Conservation (phyloP, 2,113 vertebrate genomes). For the Zonotrichia leucophrys region DNA sequence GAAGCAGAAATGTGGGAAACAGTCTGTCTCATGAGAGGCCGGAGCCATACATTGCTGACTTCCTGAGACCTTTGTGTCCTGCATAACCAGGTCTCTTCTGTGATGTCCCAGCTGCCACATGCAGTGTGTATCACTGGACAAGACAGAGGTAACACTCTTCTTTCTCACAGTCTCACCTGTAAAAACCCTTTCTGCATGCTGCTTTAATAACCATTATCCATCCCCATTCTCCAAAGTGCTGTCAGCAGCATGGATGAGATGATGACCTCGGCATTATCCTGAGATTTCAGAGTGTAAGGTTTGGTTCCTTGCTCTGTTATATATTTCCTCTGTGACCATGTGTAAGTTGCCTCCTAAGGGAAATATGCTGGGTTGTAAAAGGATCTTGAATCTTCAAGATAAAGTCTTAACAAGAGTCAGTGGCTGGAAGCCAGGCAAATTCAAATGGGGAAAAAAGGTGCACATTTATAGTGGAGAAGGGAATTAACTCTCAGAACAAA, state of each 20-base stretch:
- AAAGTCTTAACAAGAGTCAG: background rate
- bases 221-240: background rate
- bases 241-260: background rate
- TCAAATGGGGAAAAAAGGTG: background rate
- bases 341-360: background rate
- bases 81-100: background rate
- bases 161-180: background rate
- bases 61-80: background rate
- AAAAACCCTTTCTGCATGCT: background rate
- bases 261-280: background rate
- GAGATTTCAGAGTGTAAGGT: background rate
- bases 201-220: background rate
- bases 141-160: background rate
- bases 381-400: conserved; percentile 30
- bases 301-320: background rate
- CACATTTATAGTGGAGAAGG: background rate
- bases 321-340: background rate
- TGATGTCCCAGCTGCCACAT: background rate
- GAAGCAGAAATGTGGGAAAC: background rate
- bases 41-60: background rate
- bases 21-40: background rate
- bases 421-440: conserved; percentile 9
- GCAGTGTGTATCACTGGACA: background rate
- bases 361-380: conserved; percentile 4
- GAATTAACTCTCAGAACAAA: background rate